These are phyloP conservation scores for Columba guinea DNA, from an alignment of 2,797 vertebrate genomes.

Conservation along the genomic window DNA sequence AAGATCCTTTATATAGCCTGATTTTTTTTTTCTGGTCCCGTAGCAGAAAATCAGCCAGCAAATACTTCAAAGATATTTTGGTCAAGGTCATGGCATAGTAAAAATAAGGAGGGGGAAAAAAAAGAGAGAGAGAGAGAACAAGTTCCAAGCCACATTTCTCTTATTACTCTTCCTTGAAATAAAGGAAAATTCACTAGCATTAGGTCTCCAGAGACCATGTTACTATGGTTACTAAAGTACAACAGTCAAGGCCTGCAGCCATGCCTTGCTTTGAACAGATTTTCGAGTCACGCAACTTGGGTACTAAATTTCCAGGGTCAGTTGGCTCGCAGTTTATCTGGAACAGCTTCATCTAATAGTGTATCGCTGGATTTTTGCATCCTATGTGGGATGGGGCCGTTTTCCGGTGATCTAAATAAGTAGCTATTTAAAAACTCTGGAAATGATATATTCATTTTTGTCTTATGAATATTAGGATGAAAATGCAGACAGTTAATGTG, in stretches of 20 bases:
- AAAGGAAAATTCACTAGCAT: slow-evolving; percentile 73
- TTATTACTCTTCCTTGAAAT: slow-evolving; percentile 75
- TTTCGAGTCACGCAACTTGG: slow-evolving; percentile 79
- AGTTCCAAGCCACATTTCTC: slow-evolving; percentile 72
- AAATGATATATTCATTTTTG: slow-evolving; percentile 35
- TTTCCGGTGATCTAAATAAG: slow-evolving; percentile 58
- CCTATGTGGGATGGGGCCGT: slow-evolving; percentile 11
- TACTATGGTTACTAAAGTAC: slow-evolving; percentile 76
- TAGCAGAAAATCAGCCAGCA: slow-evolving; percentile 69
- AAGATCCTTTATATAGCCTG: slow-evolving; percentile 68
- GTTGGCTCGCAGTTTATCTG: slow-evolving; percentile 68
- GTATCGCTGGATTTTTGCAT: slow-evolving; percentile 4
- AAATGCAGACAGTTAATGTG: not conserved
- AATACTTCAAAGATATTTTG: slow-evolving; percentile 80
- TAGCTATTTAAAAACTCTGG: slow-evolving; percentile 68
- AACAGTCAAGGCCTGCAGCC: slow-evolving; percentile 74
- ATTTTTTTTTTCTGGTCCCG: slow-evolving; percentile 64
- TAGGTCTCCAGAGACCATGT: slow-evolving; percentile 73
- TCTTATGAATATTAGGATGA: slow-evolving; percentile 35
- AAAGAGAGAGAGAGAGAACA: slow-evolving; percentile 11
- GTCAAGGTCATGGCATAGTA: slow-evolving; percentile 75
- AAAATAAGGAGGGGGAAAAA: slow-evolving; percentile 40
- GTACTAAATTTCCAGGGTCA: slow-evolving; percentile 75
- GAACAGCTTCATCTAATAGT: slow-evolving; percentile 69
- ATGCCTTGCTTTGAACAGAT: slow-evolving; percentile 73